phyloP scores from a whole-genome alignment of 2,797 vertebrate species.

The Hippopotamyrus pictus region DNA sequence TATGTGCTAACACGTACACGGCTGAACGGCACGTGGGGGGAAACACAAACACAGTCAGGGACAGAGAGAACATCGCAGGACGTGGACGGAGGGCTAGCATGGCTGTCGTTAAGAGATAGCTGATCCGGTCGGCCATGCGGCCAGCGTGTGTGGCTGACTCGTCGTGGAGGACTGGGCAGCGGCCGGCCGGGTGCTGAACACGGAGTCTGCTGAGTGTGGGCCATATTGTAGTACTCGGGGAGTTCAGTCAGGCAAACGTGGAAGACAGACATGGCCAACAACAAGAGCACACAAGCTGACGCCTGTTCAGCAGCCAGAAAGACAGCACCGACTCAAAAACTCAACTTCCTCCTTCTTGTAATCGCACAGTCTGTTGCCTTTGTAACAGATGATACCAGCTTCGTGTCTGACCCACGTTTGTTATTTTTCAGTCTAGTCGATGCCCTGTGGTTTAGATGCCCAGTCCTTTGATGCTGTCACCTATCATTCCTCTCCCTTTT shows the following conservation, averaged over 20 bases:
- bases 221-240: not conserved
- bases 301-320: not conserved
- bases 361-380: not conserved
- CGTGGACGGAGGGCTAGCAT: not conserved
- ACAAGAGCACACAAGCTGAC: not conserved
- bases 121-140: not conserved
- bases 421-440: not conserved
- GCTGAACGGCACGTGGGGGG: not conserved
- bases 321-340: not conserved
- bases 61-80: not conserved
- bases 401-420: not conserved
- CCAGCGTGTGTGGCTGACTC: not conserved
- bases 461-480: not conserved
- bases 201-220: not conserved
- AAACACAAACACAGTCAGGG: not conserved
- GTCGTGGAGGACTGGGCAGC: not conserved
- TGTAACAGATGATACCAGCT: not conserved
- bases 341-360: not conserved
- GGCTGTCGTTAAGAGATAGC: not conserved
- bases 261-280: not conserved
- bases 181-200: not conserved
- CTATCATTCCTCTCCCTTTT: not conserved
- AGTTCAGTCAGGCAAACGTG: conserved; percentile 3
- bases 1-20: not conserved
- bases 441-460: not conserved